Evolutionary conservation across 2,797 vertebrate genomes (phyloP).

Genomic region (Triplophysa bombifrons): DNA sequence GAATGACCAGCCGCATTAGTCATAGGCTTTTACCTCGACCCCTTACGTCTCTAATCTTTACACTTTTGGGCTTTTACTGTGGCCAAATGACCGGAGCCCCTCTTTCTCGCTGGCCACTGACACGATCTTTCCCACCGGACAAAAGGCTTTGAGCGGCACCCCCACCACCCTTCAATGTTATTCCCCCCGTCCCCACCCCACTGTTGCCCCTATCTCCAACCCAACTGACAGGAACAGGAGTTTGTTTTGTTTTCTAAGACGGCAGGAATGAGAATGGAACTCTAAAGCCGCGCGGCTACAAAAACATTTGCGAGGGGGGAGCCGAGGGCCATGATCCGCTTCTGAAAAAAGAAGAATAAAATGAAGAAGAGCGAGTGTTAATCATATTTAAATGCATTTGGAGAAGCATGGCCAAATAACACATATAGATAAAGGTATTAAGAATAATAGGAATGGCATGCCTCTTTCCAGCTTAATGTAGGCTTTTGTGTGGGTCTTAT

Average conservation of each 20-base stretch:
- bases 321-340: slow-evolving; percentile 30
- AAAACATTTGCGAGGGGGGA: slow-evolving; percentile 41
- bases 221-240: slow-evolving; percentile 67
- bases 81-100: slow-evolving; percentile 69
- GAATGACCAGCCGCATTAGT: slow-evolving; percentile 77
- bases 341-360: slow-evolving; percentile 41
- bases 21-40: slow-evolving; percentile 81
- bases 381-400: slow-evolving; percentile 67
- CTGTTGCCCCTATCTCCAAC: slow-evolving; percentile 50
- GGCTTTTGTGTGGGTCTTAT: slow-evolving; percentile 66
- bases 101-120: slow-evolving; percentile 68
- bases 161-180: slow-evolving; percentile 69
- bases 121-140: slow-evolving; percentile 76
- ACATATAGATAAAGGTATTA: slow-evolving; percentile 68
- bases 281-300: slow-evolving; percentile 49
- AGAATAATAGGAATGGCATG: slow-evolving; percentile 70
- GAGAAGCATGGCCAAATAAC: slow-evolving; percentile 70
- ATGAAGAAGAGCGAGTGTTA: slow-evolving; percentile 57
- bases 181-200: slow-evolving; percentile 53
- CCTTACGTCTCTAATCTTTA: slow-evolving; percentile 70
- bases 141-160: slow-evolving; percentile 75
- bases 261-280: slow-evolving; percentile 54
- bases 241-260: slow-evolving; percentile 75
- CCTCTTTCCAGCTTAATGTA: slow-evolving; percentile 73
- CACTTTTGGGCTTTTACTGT: slow-evolving; percentile 67